These are phyloP conservation scores for Rhyacichthys aspro DNA, from an alignment of 2,797 vertebrate species.

Conservation along the genomic window DNA sequence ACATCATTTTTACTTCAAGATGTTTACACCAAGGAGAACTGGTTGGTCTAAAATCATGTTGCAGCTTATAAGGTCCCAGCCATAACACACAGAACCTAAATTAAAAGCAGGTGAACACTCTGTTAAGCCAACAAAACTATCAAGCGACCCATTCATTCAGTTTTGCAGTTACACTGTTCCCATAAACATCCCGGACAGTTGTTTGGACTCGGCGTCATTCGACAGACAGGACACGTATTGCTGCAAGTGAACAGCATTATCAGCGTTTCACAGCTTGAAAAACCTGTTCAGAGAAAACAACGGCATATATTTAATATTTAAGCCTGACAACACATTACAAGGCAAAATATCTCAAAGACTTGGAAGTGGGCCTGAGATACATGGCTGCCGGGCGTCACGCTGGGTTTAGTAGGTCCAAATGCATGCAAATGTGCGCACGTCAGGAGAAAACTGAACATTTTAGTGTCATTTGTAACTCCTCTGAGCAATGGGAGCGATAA, in stretches of 20 bases:
- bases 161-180: conserved; percentile 36
- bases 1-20: no score
- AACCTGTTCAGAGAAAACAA: conserved; percentile 39
- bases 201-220: conserved; percentile 33
- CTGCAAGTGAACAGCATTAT: conserved; percentile 51
- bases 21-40: no score
- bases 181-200: conserved; percentile 32
- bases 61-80: no score
- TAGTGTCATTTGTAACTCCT: no score
- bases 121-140: no score
- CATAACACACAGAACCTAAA: no score
- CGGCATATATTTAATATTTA: conserved; percentile 28
- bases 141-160: conserved; percentile 20
- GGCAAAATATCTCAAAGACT: conserved; percentile 21
- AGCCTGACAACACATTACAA: conserved; percentile 32
- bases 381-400: conserved; percentile 17
- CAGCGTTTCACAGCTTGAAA: conserved; percentile 46
- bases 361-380: conserved; percentile 21
- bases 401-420: conserved; percentile 23
- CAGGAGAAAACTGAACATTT: background rate
- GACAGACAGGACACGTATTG: conserved; percentile 37
- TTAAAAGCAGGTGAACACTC: no score
- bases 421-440: conserved; percentile 13
- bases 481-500: no score
- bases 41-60: no score